Conservation (phyloP, 2,888 invertebrate species). For the Cataglyphis cursor region DNA sequence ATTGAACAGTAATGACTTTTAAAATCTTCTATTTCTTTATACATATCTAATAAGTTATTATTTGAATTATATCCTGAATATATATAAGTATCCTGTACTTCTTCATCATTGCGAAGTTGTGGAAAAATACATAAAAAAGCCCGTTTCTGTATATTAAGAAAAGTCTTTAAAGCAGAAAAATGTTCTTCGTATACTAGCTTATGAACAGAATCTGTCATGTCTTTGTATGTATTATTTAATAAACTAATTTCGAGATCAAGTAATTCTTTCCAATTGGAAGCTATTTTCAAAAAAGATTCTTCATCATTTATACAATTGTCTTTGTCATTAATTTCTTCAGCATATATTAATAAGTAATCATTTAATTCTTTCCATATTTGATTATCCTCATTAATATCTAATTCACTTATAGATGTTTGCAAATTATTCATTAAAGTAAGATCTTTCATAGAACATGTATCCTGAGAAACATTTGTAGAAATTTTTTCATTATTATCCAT, state of each 20-base stretch:
- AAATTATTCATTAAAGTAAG: neutral
- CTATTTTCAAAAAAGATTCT: conserved; percentile 63
- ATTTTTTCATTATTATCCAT: neutral
- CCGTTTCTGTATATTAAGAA: conserved; percentile 78
- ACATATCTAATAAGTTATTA: conserved; percentile 77
- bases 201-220: conserved; percentile 63
- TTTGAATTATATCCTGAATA: conserved; percentile 66
- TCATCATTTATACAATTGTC: conserved; percentile 38
- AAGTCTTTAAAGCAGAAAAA: conserved; percentile 72
- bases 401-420: neutral
- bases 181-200: conserved; percentile 70
- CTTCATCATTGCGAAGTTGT: conserved; percentile 79
- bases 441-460: conserved; percentile 14
- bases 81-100: conserved; percentile 79
- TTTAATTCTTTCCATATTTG: conserved; percentile 48
- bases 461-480: neutral
- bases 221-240: conserved; percentile 64
- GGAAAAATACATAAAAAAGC: conserved; percentile 82
- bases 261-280: conserved; percentile 78
- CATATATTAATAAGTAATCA: conserved; percentile 16
- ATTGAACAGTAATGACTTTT: conserved; percentile 73
- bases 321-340: neutral
- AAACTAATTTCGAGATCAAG: conserved; percentile 78
- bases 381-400: conserved; percentile 1
- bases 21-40: conserved; percentile 80